Evolutionary conservation across 2,113 vertebrate species (phyloP), one percentile per base, ranked within the genome.

Genomic region (Gobius niger): DNA sequence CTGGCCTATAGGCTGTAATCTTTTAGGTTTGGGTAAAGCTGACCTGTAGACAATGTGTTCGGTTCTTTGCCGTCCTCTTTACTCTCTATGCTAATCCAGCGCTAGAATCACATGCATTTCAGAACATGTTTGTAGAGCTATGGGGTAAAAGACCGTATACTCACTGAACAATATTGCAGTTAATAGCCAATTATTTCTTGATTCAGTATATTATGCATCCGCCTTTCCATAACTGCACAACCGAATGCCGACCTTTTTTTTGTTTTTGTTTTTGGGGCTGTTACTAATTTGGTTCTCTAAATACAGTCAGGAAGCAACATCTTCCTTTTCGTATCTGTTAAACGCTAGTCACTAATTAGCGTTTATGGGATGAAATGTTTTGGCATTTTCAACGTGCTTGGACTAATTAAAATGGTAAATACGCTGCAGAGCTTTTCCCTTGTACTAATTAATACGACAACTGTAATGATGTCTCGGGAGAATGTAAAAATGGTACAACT

Each of bases 391-490:
- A 13, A 0, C n/a, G 15, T 63, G 11, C 54, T 52, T 44, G 24
- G 10, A 18, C 60, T 68, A 63, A 77, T 83, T 71, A 68, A 57
- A 56, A 44, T 19, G 52, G 7, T 63, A 67, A 19, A 8, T 11
- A 40, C 63, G 44, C 47, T 18, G 64, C n/a, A 19, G 10, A n/a
- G 41, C 54, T 19, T 76, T 49, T 61, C 1, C 44, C 67, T 64
- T 44, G 24, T 60, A 53, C 24, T 12, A 42, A 18, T 67, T 44
- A 50, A 12, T 50, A 12, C 15, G 13, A 14, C 15, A 9, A 54
- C 52, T 16, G 47, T 14, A 50, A 50, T 50, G 1, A 50, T 15
- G 47, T 50, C 47, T 34, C 24, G 2, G 24, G 24, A 50, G 3
- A 50, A 6, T 50, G 6, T 50, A 15, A 14, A 50, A 14, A 49